Evolutionary conservation across 2,888 invertebrate species (phyloP).

Genomic region (Cistogaster globosa): DNA sequence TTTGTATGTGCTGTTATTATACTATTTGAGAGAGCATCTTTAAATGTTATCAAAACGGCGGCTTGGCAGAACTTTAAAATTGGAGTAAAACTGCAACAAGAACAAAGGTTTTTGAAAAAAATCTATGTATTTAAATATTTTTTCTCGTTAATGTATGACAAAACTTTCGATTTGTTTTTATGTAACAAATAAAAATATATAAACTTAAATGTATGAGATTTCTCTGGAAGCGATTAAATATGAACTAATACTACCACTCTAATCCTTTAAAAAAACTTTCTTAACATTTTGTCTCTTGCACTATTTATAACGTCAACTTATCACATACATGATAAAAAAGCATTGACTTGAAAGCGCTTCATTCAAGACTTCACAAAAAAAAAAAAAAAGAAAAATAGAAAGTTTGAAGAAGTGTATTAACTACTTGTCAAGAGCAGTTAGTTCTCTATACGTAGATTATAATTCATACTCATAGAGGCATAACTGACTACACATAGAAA

Average conservation of each 20-base stretch:
- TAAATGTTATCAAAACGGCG: too few relatives aligned
- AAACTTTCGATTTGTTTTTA: conserved; percentile 26
- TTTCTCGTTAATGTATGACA: too few relatives aligned
- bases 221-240: conserved; percentile 31
- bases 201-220: neutral
- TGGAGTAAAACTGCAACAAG: too few relatives aligned
- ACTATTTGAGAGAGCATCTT: too few relatives aligned
- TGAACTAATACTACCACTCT: conserved; percentile 33
- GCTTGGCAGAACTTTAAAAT: too few relatives aligned
- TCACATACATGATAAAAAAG: neutral
- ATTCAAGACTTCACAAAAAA: conserved; percentile 3
- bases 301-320: conserved; percentile 24
- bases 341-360: conserved; percentile 21
- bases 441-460: conserved; percentile 2
- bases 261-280: conserved; percentile 69
- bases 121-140: too few relatives aligned
- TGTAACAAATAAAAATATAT: neutral
- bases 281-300: conserved; percentile 54
- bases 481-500: neutral
- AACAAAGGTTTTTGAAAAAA: too few relatives aligned
- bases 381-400: neutral
- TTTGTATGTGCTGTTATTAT: too few relatives aligned
- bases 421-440: conserved; percentile 57
- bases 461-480: conserved; percentile 23
- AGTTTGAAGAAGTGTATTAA: conserved; percentile 50